Evolutionary conservation across 2,797 vertebrate species (phyloP).

Genomic region (Gorsachius magnificus): DNA sequence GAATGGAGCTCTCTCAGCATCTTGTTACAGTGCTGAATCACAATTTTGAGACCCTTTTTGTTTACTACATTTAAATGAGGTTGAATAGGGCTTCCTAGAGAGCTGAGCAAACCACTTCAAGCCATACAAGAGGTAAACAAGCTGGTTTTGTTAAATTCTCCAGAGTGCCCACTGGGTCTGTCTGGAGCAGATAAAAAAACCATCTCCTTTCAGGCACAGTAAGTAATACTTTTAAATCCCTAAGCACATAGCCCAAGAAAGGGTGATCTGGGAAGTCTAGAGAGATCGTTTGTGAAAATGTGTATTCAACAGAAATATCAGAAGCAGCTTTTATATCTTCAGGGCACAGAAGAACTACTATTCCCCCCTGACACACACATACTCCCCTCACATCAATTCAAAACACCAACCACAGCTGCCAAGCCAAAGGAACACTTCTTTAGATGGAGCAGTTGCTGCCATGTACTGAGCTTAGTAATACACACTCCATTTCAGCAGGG

Average conservation of each 20-base stretch:
- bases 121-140: conserved; percentile 45
- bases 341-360: conserved; percentile 48
- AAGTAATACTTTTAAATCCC: conserved; percentile 46
- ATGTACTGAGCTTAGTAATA: conserved; percentile 29
- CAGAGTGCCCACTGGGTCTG: conserved; percentile 25
- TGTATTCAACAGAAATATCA: conserved; percentile 44
- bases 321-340: conserved; percentile 46
- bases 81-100: conserved; percentile 62
- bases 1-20: conserved; percentile 54
- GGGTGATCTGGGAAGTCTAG: conserved; percentile 13
- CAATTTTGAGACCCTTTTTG: conserved; percentile 60
- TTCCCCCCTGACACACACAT: background rate
- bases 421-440: conserved; percentile 31
- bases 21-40: conserved; percentile 51
- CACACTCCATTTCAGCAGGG: conserved; percentile 12
- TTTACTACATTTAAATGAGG: conserved; percentile 61
- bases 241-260: conserved; percentile 20
- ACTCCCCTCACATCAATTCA: conserved; percentile 14
- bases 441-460: conserved; percentile 24
- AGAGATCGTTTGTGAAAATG: conserved; percentile 40
- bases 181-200: conserved; percentile 31
- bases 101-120: conserved; percentile 53
- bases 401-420: background rate
- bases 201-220: conserved; percentile 32
- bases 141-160: conserved; percentile 61